Evolutionary conservation across 2,797 vertebrate species (phyloP).

Genomic region (Channallabes apus): DNA sequence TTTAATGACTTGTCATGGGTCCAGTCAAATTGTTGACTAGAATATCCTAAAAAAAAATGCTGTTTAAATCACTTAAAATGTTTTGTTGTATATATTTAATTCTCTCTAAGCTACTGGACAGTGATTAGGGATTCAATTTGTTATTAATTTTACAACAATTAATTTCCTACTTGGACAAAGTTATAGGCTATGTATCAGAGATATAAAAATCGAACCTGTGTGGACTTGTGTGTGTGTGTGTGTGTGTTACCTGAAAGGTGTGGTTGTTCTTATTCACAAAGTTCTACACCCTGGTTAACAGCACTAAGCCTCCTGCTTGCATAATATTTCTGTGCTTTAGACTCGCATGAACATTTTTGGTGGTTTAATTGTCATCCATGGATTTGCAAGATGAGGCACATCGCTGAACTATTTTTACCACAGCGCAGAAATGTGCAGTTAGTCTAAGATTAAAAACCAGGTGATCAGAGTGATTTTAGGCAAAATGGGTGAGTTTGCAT

Average conservation of each 20-base stretch:
- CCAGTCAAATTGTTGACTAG: background rate
- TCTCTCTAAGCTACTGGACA: background rate
- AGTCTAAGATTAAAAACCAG: background rate
- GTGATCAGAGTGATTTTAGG: background rate
- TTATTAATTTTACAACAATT: background rate
- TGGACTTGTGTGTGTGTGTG: background rate
- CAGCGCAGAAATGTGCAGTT: background rate
- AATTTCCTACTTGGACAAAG: background rate
- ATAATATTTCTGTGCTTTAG: background rate
- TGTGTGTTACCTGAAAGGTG: background rate
- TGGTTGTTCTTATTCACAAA: background rate
- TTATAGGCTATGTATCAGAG: background rate
- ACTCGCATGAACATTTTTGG: background rate
- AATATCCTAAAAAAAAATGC: background rate
- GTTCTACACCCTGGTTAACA: background rate
- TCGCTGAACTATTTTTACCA: background rate
- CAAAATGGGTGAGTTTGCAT: background rate
- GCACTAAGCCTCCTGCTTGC: background rate
- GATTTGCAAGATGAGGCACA: conserved; percentile 14
- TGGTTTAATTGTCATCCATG: background rate
- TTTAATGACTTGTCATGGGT: background rate
- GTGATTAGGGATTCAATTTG: background rate
- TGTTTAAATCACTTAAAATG: background rate
- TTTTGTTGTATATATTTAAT: background rate
- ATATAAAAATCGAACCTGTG: background rate